Percentiles rank a stretch among this genome's conserved stretches.
phyloP scores from a whole-genome alignment of 2,113 vertebrate genomes.

The Oncorhynchus kisutch region DNA sequence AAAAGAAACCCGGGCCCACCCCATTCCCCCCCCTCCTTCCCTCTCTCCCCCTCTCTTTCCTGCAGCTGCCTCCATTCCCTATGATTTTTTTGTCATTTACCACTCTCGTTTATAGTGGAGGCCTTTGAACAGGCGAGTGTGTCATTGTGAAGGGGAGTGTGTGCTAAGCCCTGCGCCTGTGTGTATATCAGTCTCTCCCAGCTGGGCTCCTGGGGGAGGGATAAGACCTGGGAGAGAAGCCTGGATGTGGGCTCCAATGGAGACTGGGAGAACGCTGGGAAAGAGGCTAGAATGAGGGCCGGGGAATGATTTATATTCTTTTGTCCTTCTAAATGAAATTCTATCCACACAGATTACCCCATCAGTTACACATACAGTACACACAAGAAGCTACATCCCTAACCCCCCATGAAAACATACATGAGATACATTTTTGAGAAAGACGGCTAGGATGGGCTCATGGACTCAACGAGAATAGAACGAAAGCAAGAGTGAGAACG shows the following conservation, averaged over 20 bases:
- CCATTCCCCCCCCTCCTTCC: not conserved
- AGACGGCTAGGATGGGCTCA: not conserved
- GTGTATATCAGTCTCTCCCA: constrained; percentile 77
- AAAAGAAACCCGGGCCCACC: not conserved
- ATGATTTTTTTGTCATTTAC: constrained; percentile 53
- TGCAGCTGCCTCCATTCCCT: constrained; percentile 50
- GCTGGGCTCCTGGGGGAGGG: constrained; percentile 70
- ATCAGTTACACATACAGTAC: no score
- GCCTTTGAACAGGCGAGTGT: constrained; percentile 64
- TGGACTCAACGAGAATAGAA: not conserved
- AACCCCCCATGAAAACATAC: no score
- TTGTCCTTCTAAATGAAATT: no score
- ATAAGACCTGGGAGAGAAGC: constrained; percentile 22
- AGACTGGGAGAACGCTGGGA: not conserved
- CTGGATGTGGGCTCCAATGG: constrained; percentile 22
- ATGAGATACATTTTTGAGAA: no score
- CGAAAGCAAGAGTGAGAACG: not conserved
- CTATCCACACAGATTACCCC: no score
- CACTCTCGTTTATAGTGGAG: constrained; percentile 55
- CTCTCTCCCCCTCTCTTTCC: constrained; percentile 16
- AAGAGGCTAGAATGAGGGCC: not conserved
- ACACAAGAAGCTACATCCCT: no score
- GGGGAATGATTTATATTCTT: no score
- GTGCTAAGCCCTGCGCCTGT: constrained; percentile 54
- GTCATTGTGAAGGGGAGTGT: constrained; percentile 58